Base-by-base conservation (phyloP, 1,140 invertebrate species). In the Mycetomoellerius zeteki region DNA sequence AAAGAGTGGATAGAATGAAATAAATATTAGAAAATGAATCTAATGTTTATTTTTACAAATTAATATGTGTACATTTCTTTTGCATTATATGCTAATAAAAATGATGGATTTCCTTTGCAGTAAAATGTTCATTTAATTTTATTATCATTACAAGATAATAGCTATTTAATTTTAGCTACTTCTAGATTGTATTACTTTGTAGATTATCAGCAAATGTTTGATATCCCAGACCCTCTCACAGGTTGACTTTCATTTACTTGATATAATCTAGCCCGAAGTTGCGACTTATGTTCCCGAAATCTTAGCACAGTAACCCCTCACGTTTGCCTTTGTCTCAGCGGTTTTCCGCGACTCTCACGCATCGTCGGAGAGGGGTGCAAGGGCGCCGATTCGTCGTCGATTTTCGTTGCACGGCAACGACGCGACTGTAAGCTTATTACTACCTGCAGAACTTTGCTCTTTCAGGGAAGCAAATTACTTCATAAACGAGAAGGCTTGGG, bases 371-470 rank as follows among this genome's bases (percentile, higher is more conserved):
- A 21, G 43, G 19, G 27, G 43, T 21, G 37, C n/a, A 43, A 43
- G 8, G 5, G 16, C 24, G 54, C 76, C 50, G 65, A 89, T 84
- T 85, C 65, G 56, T 85, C 76, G 86, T 88, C 86, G 88, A 89
- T 89, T 88, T 88, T 82, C 84, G 56, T 86, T 84, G 67, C 80
- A 58, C 86, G 78, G 73, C 88, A 76, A 65, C 86, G 86, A 52
- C 85, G 76, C 69, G 87, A 67, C 86, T 80, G 84, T 90, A 89
- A 90, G 87, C 88, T 90, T 89, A 89, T 90, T 90, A 90, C 85
- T 72, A 78, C 65, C 85, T 87, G 80, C 86, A 81, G 86, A 90
- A 90, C 88, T 90, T 90, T 88, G 76, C 77, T 69, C 72, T 87
- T 80, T 89, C 86, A 73, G 47, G 81, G 72, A 77, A 75, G 88